Evolutionary conservation across 30 jellyfish, hydroid and myxozoan species (phyloP).

Genomic region (Hydra vulgaris): DNA sequence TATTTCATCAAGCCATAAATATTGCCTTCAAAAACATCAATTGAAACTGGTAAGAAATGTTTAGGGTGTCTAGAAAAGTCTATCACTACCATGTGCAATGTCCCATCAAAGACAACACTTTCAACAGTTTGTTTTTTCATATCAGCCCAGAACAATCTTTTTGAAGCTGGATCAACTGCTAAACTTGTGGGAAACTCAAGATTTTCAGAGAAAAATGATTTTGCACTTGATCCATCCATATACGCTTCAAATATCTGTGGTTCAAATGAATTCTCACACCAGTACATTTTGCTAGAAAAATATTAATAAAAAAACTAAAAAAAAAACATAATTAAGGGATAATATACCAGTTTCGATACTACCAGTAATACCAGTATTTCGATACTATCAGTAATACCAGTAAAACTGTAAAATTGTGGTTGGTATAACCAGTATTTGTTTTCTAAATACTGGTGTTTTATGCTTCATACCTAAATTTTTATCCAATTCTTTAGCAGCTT

Average conservation of each 20-base stretch:
- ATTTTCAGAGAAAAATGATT: slow-evolving; percentile 39
- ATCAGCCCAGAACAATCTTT: slow-evolving; percentile 89
- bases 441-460: too few relatives aligned
- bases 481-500: too few relatives aligned
- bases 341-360: too few relatives aligned
- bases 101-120: slow-evolving; percentile 59
- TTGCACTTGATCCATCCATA: slow-evolving; percentile 53
- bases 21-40: slow-evolving; percentile 67
- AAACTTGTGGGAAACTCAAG: slow-evolving; percentile 75
- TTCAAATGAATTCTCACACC: slow-evolving; percentile 41
- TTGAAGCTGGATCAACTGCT: slow-evolving; percentile 62
- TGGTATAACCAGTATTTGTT: too few relatives aligned
- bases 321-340: too few relatives aligned
- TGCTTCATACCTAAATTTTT: too few relatives aligned
- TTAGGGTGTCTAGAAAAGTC: slow-evolving; percentile 14
- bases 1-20: slow-evolving; percentile 57
- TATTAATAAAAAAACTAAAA: not conserved
- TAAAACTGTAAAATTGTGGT: too few relatives aligned
- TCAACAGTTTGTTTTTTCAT: slow-evolving; percentile 58
- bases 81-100: slow-evolving; percentile 36
- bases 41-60: slow-evolving; percentile 46
- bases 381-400: too few relatives aligned
- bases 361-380: too few relatives aligned
- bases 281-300: slow-evolving; percentile 37
- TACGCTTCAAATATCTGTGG: slow-evolving; percentile 71